Evolutionary conservation across 2,797 vertebrate species (phyloP).

Genomic region (Enteromius anoplus): DNA sequence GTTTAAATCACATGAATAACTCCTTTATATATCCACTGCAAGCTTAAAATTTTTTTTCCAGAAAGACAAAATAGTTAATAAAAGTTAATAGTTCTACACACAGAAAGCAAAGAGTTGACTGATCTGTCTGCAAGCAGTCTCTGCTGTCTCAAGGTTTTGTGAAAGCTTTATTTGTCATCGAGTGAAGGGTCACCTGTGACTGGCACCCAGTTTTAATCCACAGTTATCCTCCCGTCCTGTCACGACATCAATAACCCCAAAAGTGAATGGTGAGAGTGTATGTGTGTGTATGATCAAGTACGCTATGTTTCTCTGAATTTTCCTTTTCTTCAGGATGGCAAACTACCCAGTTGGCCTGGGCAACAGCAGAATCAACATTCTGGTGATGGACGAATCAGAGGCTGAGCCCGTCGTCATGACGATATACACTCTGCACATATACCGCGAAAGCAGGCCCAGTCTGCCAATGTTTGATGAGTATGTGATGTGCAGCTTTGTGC

Average conservation of each 20-base stretch:
- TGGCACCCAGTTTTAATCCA: slow-evolving; percentile 39
- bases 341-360: slow-evolving; percentile 90
- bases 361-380: slow-evolving; percentile 82
- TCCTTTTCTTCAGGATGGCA: slow-evolving; percentile 74
- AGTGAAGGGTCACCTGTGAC: slow-evolving; percentile 41
- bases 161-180: slow-evolving; percentile 42
- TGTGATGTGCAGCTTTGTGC: slow-evolving; percentile 87
- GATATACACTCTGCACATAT: slow-evolving; percentile 86
- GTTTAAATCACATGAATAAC: background rate
- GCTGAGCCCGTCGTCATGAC: slow-evolving; percentile 73
- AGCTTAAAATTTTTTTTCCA: too few species aligned
- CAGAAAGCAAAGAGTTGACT: background rate
- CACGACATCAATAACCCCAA: background rate
- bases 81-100: background rate
- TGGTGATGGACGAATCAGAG: slow-evolving; percentile 77
- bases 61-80: background rate
- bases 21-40: background rate
- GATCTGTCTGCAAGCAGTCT: background rate
- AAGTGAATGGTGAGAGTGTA: slow-evolving; percentile 21
- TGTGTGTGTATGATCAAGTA: slow-evolving; percentile 17
- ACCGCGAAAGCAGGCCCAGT: slow-evolving; percentile 89
- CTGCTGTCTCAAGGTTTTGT: slow-evolving; percentile 19
- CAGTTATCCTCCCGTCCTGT: slow-evolving; percentile 28
- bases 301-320: slow-evolving; percentile 51
- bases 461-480: slow-evolving; percentile 91